Evolutionary conservation across 2,888 invertebrate genomes (phyloP).

Genomic region (Liopterus haemorrhoidalis): DNA sequence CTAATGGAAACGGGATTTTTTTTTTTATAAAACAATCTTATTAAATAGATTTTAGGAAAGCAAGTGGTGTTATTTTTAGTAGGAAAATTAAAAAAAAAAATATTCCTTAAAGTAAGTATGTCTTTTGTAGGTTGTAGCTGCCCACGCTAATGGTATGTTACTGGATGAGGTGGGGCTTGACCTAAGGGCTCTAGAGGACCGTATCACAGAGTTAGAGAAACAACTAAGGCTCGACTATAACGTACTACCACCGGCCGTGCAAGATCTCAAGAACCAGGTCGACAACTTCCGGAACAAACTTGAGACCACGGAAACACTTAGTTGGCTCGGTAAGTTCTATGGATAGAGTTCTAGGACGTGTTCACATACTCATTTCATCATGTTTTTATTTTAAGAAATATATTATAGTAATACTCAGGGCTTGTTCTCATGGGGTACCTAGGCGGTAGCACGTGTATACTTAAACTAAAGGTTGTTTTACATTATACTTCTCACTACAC

Average conservation of each 20-base stretch:
- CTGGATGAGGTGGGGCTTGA: conserved; percentile 48
- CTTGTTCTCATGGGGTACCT: too few species aligned
- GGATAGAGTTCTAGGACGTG: too few species aligned
- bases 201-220: conserved; percentile 53
- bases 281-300: conserved; percentile 55
- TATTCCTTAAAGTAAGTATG: neutral
- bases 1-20: too few species aligned
- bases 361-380: too few species aligned
- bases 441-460: too few species aligned
- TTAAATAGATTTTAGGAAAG: too few species aligned
- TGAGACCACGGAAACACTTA: conserved; percentile 57
- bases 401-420: too few species aligned
- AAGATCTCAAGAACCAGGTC: conserved; percentile 54
- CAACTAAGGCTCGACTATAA: conserved; percentile 50
- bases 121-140: conserved; percentile 38
- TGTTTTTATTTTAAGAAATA: too few species aligned
- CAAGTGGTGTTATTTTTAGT: conserved; percentile 34
- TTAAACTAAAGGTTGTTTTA: too few species aligned
- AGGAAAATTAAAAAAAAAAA: conserved; percentile 23
- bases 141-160: conserved; percentile 43
- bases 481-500: too few species aligned
- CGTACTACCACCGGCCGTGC: conserved; percentile 50
- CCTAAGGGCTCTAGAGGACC: conserved; percentile 52
- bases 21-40: too few species aligned
- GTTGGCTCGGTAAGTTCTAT: conserved; percentile 57